Base-by-base conservation (phyloP, 1,140 invertebrate genomes). In the Asobara japonica region DNA sequence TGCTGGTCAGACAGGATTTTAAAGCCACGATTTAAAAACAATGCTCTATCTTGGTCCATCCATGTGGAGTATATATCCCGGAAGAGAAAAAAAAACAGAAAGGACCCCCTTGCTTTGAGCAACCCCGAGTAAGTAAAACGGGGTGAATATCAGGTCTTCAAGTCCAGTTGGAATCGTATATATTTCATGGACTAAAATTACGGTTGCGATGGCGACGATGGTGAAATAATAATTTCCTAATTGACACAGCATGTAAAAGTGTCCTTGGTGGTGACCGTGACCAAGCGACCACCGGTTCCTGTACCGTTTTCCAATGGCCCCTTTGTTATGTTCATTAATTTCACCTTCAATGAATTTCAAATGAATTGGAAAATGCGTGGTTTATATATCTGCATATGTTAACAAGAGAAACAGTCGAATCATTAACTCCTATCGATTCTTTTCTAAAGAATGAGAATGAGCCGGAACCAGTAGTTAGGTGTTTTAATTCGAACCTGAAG, bases 361-460 rank as follows among this genome's bases (percentile, higher is more conserved):
- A 68, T 68, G 48, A 16, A 33, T 33, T 18, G 16, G 13, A 11
- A 30, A 33, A 18, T 48, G 25, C 29, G 13, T 22, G 6, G 18
- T 51, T 2, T 18, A 56, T 20, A 22, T 10, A 67, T 16, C 29
- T 22, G 16, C 66, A n/a, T 51, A 18, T 30, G 10, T 18, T 31
- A 38, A 51, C 22, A 69, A 74, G 70, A 56, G 30, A 18, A 67
- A 33, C 20, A 74, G 71, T 73, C 41, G 76, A 79, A 79, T 79
- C 77, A 79, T 77, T 79, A 77, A 51, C 48, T 72, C 75, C n/a
- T n/a, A n/a, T n/a, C n/a, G n/a, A n/a, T n/a, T n/a, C n/a, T n/a
- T n/a, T n/a, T n/a, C n/a, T n/a, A n/a, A n/a, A n/a, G n/a, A n/a
- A n/a, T n/a, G n/a, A n/a, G n/a, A n/a, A n/a, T n/a, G n/a, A n/a